Evolutionary conservation across 2,797 vertebrate species (phyloP), one percentile per base, ranked within the genome.

Genomic region (Apodemus agrarius): DNA sequence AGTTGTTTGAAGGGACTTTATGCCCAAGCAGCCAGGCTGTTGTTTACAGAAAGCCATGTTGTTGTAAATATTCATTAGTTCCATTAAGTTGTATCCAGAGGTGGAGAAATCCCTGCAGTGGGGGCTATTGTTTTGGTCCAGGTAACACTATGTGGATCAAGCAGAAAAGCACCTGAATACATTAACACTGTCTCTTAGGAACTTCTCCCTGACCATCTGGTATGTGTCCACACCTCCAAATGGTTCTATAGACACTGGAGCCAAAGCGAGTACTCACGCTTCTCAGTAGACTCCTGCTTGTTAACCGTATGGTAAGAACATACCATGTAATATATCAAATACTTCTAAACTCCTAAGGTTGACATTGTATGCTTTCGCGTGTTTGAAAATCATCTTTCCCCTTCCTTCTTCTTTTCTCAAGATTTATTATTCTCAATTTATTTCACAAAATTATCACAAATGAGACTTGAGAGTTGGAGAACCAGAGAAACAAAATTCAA

Each of bases 21-120:
- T 22, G 37, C 93, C 93, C 37, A 57, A 74, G 72, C 14, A n/a
- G 52, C 12, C 46, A 92, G 63, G n/a, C 4, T 46, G 8, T 59
- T 78, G 34, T 89, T 84, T 93, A 90, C 95, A 84, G 85, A 90
- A 83, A 96, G 76, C 21, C 57, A 67, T 24, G 52, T 40, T 93
- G 17, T 43, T 37, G 79, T 95, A 95, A 95, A 96, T 95, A 95
- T 89, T 57, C 86, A 95, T 93, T 89, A 83, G 57, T 59, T 93
- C 40, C 84, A 87, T 76, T 82, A 89, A 95, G 67, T 85, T 40
- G 69, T 4, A 54, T 74, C 67, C 37, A 89, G 72, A 91, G 67
- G n/a, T 63, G 31, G 37, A 76, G 14, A 94, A 59, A 57, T 90
- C 76, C 94, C 91, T 80, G 52, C 34, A 29, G 9, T 79, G 46